Evolutionary conservation across 2,113 vertebrate genomes (phyloP), one percentile per base, ranked within the genome.

Genomic region (Gambusia affinis): DNA sequence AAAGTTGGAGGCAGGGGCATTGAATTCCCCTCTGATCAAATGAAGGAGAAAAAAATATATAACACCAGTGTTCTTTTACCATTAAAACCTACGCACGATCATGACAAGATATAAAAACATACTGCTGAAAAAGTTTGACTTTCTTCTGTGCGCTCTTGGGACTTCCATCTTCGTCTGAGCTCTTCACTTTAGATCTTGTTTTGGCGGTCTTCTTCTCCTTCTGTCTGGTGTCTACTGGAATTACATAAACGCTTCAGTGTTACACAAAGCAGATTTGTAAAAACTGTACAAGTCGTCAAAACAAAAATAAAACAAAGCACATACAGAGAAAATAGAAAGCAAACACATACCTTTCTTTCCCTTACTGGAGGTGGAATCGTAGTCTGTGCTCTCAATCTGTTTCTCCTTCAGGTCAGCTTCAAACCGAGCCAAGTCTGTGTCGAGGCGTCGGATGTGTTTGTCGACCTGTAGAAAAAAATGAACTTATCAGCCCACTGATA

Each of bases 381-480:
- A 98, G 88, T 98, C 97, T 35, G 96, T 97, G 60, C 97, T 98
- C 72, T 99, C 97, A 17, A 98, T 97, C 93, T 98, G 96, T 82
- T 98, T 99, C 89, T 99, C 97, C 93, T 99, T 98, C 91, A 99
- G 88, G 80, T 99, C 97, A 19, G 96, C 97, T 87, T 99, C 97
- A 60, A 99, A 99, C 60, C 97, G 97, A 70, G 97, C 97, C 0
- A 99, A 94, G 89, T 99, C 97, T 39, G 98, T 98, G 91, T 99
- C 97, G 72, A 99, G 92, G 27, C 97, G 93, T 33, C 97, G 93
- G 68, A 99, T 99, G 89, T 99, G 98, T 88, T 99, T 99, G 92
- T 99, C 98, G 3, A 99, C 97, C 97, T 99, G 88, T 30, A 60
- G 60, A 31, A 54, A 62, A 75, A 0, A 14, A 1, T 11, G 24